Evolutionary conservation across 2,113 vertebrate genomes (phyloP).

Genomic region (Protomyctophum bolini): DNA sequence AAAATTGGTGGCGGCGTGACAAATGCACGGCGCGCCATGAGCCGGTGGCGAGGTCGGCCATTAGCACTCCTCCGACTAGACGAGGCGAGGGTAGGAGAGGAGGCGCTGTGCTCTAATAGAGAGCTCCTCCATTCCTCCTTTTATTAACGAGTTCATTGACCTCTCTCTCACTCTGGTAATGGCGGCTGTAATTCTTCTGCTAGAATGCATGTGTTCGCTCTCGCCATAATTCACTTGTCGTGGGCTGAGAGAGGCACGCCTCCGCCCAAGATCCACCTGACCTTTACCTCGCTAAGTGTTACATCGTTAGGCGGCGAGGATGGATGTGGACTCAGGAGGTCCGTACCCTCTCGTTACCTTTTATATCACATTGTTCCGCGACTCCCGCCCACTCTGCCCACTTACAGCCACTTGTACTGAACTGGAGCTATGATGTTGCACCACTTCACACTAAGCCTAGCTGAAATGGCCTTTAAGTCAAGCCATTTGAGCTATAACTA

Average conservation of each 20-base stretch:
- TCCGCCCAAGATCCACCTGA: constrained; percentile 4
- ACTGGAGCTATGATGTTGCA: background rate
- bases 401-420: background rate
- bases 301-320: constrained; percentile 3
- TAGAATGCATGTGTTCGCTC: background rate
- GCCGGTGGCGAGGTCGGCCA: constrained; percentile 1
- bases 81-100: constrained; percentile 1
- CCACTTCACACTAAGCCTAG: too few species aligned
- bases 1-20: constrained; percentile 43
- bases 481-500: too few species aligned
- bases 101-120: too few species aligned
- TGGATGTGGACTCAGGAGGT: constrained; percentile 4
- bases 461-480: too few species aligned
- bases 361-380: background rate
- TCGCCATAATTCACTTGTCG: background rate
- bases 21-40: constrained; percentile 35
- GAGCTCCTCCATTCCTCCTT: background rate
- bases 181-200: background rate
- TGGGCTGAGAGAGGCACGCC: background rate
- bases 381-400: background rate
- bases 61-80: background rate
- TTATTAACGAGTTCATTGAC: constrained; percentile 3
- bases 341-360: too few species aligned
- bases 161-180: background rate
- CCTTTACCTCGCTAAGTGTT: background rate